Conservation (phyloP, 2,113 vertebrate species). For the Sprattus sprattus region DNA sequence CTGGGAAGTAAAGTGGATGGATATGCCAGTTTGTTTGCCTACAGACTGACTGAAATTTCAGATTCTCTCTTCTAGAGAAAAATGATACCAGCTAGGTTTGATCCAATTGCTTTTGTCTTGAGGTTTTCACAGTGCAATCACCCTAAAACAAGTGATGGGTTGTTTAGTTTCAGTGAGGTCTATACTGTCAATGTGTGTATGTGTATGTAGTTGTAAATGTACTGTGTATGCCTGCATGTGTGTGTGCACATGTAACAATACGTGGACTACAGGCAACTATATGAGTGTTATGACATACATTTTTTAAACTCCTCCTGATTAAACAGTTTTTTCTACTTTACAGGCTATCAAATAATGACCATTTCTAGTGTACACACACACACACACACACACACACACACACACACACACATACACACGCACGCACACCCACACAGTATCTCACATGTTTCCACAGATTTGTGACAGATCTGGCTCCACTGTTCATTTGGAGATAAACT, state of each 20-base stretch:
- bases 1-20: slow-evolving; percentile 26
- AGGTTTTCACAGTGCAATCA: not conserved
- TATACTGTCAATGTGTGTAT: not conserved
- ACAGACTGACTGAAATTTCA: slow-evolving; percentile 35
- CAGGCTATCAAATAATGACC: not conserved
- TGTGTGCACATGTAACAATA: not conserved
- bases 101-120: slow-evolving; percentile 10
- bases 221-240: slow-evolving; percentile 12
- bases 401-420: not conserved
- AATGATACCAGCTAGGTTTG: slow-evolving; percentile 29
- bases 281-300: slow-evolving; percentile 18
- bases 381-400: not conserved
- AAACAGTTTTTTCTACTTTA: not conserved
- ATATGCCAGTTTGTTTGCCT: slow-evolving; percentile 14
- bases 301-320: not conserved
- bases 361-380: not conserved
- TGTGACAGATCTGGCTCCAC: not conserved
- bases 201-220: not conserved
- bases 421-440: not conserved
- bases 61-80: slow-evolving; percentile 26
- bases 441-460: not conserved
- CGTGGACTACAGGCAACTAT: not conserved
- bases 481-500: not conserved
- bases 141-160: not conserved
- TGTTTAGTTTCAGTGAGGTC: not conserved